Base-by-base conservation (phyloP, 2,888 invertebrate genomes). In the Lasioglossum villosulum region DNA sequence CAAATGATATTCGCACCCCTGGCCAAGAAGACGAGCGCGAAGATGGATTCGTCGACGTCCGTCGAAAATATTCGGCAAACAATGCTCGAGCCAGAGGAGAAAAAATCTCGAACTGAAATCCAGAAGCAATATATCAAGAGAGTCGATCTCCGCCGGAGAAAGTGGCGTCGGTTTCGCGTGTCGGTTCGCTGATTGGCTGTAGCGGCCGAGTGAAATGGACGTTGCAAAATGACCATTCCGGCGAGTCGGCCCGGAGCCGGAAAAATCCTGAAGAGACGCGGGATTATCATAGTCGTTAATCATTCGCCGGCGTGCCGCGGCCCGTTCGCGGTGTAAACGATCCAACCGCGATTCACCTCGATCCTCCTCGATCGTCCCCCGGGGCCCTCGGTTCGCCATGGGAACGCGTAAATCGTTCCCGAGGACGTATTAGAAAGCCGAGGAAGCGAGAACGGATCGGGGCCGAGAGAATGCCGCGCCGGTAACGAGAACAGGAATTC, bases 141-240 rank as follows among this genome's bases (percentile, higher is more conserved):
- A 86, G 80, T 83, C 84, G 87, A 86, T 75, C 82, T 39, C 83
- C 75, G 86, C 86, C 83, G 80, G 83, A 78, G 86, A 87, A 88
- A 89, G 87, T 89, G 83, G 90, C 90, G 91, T 90, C 90, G 87
- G 91, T 90, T 88, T 86, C 86, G 83, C 75, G 76, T 82, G 75
- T 70, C 45, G 71, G 82, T 73, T 70, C 86, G 59, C 59, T 74
- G 83, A 83, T 90, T 88, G 86, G 85, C 63, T 66, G 80, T 42
- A 70, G 10, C 70, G 66, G 37, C 66, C 75, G 63, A 82, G 70
- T 71, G 84, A 90, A 86, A 90, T 86, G 89, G 84, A 89, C 87
- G 79, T 84, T 84, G 84, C 82, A 86, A 87, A 87, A 79, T 86
- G 86, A 83, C 86, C 87, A 70, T 81, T 82, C 86, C 86, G 83